Evolutionary conservation across 2,113 vertebrate species (phyloP).

Genomic region (Sterna hirundo): DNA sequence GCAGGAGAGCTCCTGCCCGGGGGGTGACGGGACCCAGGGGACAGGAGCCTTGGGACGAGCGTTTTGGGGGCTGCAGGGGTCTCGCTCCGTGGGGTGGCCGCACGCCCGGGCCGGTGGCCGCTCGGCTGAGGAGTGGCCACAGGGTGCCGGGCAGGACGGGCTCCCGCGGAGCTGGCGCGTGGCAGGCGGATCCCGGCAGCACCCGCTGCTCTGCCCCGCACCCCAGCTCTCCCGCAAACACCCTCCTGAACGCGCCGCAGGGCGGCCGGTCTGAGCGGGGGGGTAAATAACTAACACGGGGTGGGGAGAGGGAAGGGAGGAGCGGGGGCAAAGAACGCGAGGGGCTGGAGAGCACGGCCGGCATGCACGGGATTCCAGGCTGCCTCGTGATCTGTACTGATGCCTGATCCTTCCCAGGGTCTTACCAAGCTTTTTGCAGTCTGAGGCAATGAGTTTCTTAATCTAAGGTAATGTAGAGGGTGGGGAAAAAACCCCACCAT

Average conservation of each 20-base stretch:
- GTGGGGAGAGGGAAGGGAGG: not conserved
- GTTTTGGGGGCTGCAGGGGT: not conserved
- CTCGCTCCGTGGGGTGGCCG: not conserved
- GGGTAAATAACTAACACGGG: not conserved
- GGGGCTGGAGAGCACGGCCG: not conserved
- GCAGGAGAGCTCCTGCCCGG: not conserved
- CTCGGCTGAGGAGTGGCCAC: not conserved
- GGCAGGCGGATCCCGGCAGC: not conserved
- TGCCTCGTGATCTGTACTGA: not conserved
- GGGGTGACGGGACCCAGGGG: fast-evolving
- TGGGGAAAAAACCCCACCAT: fast-evolving
- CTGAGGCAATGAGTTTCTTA: not conserved
- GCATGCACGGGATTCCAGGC: not conserved
- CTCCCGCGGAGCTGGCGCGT: not conserved
- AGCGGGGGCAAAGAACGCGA: not conserved
- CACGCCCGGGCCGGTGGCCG: not conserved
- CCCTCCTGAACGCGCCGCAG: not conserved
- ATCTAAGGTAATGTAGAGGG: not conserved
- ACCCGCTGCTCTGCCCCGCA: not conserved
- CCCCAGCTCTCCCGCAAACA: not conserved
- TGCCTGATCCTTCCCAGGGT: not conserved
- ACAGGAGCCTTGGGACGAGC: not conserved
- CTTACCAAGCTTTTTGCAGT: not conserved
- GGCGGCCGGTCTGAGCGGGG: not conserved
- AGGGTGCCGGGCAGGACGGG: not conserved